Evolutionary conservation across 2,113 vertebrate species (phyloP).

Genomic region (Riparia riparia): DNA sequence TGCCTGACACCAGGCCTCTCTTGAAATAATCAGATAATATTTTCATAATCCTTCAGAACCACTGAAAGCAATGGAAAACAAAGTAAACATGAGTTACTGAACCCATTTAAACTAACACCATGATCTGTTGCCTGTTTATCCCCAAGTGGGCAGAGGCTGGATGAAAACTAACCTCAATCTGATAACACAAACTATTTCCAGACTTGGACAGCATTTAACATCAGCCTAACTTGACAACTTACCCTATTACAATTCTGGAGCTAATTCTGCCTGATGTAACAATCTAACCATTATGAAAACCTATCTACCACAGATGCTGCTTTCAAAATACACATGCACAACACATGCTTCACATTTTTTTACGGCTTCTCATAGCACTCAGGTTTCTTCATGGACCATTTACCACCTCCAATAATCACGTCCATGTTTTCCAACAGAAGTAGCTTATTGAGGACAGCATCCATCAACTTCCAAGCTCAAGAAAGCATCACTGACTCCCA

Average conservation of each 20-base stretch:
- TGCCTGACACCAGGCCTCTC: not conserved
- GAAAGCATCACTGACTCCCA: not conserved
- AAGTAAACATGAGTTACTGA: not conserved
- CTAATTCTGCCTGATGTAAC: not conserved
- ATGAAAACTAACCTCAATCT: not conserved
- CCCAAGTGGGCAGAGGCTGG: not conserved
- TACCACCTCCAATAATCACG: not conserved
- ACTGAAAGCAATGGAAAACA: not conserved
- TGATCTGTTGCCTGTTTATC: not conserved
- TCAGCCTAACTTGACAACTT: not conserved
- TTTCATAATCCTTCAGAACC: not conserved
- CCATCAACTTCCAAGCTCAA: not conserved
- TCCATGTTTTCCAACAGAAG: not conserved
- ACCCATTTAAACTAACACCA: not conserved
- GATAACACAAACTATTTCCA: not conserved
- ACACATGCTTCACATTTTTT: not conserved
- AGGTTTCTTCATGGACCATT: not conserved
- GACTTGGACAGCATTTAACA: not conserved
- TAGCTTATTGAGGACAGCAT: not conserved
- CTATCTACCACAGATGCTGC: not conserved
- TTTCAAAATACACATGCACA: not conserved
- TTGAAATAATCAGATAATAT: not conserved
- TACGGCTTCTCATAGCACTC: not conserved
- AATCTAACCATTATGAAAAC: not conserved
- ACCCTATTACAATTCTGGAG: not conserved